Conservation (phyloP, 2,797 vertebrate species). For the Atherinosoma microstoma region DNA sequence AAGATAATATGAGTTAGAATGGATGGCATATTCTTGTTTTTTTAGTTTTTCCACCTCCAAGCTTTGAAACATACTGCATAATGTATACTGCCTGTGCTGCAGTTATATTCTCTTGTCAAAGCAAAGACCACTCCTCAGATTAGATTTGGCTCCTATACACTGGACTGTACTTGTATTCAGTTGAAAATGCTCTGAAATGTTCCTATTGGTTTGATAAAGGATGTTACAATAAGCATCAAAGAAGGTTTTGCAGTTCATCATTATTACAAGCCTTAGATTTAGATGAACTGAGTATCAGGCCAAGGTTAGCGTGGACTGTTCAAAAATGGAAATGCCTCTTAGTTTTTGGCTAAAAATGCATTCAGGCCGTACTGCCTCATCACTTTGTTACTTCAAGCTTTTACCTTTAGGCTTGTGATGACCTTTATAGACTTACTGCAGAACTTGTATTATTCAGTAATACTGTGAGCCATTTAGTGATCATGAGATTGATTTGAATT, state of each 20-base stretch:
- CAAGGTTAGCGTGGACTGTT: constrained; percentile 17
- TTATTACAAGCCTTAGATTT: background rate
- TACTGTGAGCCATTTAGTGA: constrained; percentile 9
- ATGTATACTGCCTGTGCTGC: constrained; percentile 1
- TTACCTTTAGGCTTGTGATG: constrained; percentile 12
- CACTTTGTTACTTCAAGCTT: constrained; percentile 6
- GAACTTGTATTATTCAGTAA: constrained; percentile 21
- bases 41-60: background rate
- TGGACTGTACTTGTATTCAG: background rate
- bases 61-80: constrained; percentile 18
- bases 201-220: constrained; percentile 1
- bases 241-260: background rate
- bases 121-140: background rate
- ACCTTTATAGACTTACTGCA: constrained; percentile 18
- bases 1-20: constrained; percentile 4
- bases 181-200: constrained; percentile 1
- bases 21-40: constrained; percentile 1
- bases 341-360: constrained; percentile 53
- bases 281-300: constrained; percentile 11
- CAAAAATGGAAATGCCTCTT: constrained; percentile 25
- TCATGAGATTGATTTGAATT: constrained; percentile 12
- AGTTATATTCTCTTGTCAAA: constrained; percentile 6
- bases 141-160: constrained; percentile 6
- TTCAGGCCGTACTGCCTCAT: constrained; percentile 34
- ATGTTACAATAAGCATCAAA: background rate